Evolutionary conservation across 92 coral and sea anemone genomes (phyloP), one percentile per base, ranked within the genome.

Genomic region (Nematostella vectensis): DNA sequence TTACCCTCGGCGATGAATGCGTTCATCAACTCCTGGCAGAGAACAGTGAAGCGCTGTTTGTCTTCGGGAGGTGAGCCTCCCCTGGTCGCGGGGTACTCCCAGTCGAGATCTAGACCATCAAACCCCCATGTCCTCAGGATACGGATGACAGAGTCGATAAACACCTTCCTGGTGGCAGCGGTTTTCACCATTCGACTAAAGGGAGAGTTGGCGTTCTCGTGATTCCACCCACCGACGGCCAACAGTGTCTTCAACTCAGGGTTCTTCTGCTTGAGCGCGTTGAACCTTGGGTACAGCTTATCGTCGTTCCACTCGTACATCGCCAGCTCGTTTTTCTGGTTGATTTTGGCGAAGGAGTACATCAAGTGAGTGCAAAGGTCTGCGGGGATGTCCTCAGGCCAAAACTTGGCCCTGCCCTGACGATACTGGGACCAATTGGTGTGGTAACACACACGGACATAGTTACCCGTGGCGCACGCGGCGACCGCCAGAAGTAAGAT

Each of bases 181-280:
- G 88, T 83, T 50, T 48, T 75, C 39, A 88, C 96, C 96, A 89
- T 89, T 48, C 68, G 60, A 26, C 94, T 83, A 59, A 89, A 89
- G 11, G 94, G 94, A 36, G 94, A 79, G 77, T 75, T 67, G 3
- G 40, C 27, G 40, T 78, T 78, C 55, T 84, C 96, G 54, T 84
- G 94, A 51, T 89, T 89, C 96, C 94, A 89, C 3, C 96, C 96
- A 11, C 96, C 96, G 2, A 89, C 94, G 9, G 96, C 96, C 19
- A 89, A 57, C 13, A 85, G 69, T 0, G 88, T 76, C 62, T 38
- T 77, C 10, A 89, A 60, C 0, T n/a, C 30, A 3, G 89, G 74
- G 43, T 76, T 80, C 61, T 65, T 58, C 62, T 55, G 22, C 55
- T 75, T 85, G 23, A 71, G 68, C 16, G 70, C 78, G 44, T 80